These are phyloP conservation scores for Calvadosia cruxmelitensis DNA, from an alignment of 30 jellyfish, hydroid and myxozoan species.

Conservation along the genomic window DNA sequence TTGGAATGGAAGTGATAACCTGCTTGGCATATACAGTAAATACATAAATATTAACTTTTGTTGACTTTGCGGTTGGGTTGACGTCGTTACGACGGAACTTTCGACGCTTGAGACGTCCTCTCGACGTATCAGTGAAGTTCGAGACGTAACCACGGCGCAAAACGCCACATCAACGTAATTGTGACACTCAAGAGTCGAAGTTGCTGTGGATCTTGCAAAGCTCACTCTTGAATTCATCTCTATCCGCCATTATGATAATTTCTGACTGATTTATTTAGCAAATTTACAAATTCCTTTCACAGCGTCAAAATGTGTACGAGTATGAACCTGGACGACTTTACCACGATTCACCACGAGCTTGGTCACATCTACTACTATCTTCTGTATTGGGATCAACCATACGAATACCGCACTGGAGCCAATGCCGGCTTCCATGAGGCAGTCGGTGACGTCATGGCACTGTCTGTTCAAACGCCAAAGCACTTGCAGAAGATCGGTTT, in stretches of 20 bases:
- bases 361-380: constrained; percentile 90
- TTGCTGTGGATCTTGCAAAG: neutral
- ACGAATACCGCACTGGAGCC: constrained; percentile 79
- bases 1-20: too few relatives aligned
- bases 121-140: too few relatives aligned
- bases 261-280: neutral
- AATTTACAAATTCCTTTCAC: neutral
- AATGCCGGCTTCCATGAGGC: constrained; percentile 98
- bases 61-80: too few relatives aligned
- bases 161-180: too few relatives aligned
- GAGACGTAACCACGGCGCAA: too few relatives aligned
- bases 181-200: too few relatives aligned
- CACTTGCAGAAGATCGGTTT: constrained; percentile 72
- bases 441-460: constrained; percentile 77
- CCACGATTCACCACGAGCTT: constrained; percentile 79
- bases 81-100: too few relatives aligned
- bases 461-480: constrained; percentile 86
- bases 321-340: constrained; percentile 58
- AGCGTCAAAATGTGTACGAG: constrained; percentile 93
- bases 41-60: too few relatives aligned
- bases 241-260: neutral
- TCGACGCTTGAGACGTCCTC: too few relatives aligned
- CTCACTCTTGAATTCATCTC: neutral
- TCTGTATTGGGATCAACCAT: constrained; percentile 78
- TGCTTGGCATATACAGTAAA: too few relatives aligned